A percentile compares a stretch with the other conserved stretches of the same genome.
Conservation (phyloP, 2,888 invertebrate species). For the Dicroscelio sp. region DNA sequence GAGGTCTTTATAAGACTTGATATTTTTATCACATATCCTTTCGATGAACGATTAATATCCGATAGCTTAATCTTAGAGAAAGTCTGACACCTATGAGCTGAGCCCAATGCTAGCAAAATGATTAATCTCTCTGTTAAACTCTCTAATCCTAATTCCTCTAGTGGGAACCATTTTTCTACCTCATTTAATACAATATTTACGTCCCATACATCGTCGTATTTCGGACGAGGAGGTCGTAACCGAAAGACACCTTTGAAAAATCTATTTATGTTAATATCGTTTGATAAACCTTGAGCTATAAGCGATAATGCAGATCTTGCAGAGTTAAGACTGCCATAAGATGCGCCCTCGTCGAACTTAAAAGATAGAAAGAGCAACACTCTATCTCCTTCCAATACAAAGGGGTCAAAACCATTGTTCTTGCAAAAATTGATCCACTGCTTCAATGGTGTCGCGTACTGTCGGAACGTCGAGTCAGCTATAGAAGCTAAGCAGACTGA, state of each 20-base stretch:
- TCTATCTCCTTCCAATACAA: background rate
- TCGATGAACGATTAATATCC: background rate
- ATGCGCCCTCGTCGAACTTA: background rate
- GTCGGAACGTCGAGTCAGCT: background rate
- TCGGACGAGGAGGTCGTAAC: conserved; percentile 42
- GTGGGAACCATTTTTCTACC: background rate
- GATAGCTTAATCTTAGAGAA: conserved; percentile 15
- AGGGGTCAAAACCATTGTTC: background rate
- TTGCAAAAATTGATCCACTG: background rate
- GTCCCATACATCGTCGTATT: conserved; percentile 60
- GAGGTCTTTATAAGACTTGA: conserved; percentile 39
- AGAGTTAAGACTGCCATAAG: background rate
- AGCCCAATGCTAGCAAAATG: conserved; percentile 6
- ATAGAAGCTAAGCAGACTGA: conserved; percentile 69
- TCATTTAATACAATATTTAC: conserved; percentile 23
- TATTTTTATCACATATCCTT: conserved; percentile 23
- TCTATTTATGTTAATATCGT: background rate
- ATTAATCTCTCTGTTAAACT: background rate
- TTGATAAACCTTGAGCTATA: background rate
- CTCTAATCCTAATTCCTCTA: background rate
- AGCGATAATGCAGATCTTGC: background rate
- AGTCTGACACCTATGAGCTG: background rate
- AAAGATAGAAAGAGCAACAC: background rate
- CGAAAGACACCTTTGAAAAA: conserved; percentile 60
- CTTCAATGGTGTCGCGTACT: background rate